Evolutionary conservation across 2,888 invertebrate species (phyloP), one percentile per base, ranked within the genome.

Genomic region (Apodemia duryi): DNA sequence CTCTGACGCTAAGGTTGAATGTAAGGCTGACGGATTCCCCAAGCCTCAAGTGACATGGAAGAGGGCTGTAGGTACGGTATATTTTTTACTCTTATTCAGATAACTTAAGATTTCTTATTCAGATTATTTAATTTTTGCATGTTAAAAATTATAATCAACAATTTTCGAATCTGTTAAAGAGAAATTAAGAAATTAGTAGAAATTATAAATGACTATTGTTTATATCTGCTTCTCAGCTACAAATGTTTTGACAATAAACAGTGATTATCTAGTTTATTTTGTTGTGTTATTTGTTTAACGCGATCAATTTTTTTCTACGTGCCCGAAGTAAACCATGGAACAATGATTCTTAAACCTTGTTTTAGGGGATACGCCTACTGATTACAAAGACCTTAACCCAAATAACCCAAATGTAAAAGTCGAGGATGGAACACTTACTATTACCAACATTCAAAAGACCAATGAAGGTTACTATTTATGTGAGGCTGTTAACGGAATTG

Each of bases 391-490:
- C 82, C 94, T 98, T 80, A 97, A 97, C 91, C 95, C 96, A 71
- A 97, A 96, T 79, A 97, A 97, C 79, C 97, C 97, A 68, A 96
- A 96, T 80, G 97, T 98, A 69, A 97, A 96, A 89, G 97, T 98
- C 63, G 98, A 97, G 87, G 98, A 99, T 82, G 99, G 98, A 73
- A 98, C 98, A 65, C 93, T 99, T 69, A 94, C 96, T 67, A 96
- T 99, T 78, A 94, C 95, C 76, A 97, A 98, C 78, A 98, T 98
- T 72, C 97, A 97, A 83, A 98, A 98, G 89, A 96, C 95, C 29
- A 98, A 98, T 81, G 97, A 98, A 90, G 98, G 98, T 32, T 97
- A 97, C 82, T 98, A 98, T 85, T 93, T 98, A 60, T 99, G 99
- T 83, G 98, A 98, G 90, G 98, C 98, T 67, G 97, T 97, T 62